Base-by-base conservation (phyloP, 2,113 vertebrate species). In the Spheniscus mendiculus region DNA sequence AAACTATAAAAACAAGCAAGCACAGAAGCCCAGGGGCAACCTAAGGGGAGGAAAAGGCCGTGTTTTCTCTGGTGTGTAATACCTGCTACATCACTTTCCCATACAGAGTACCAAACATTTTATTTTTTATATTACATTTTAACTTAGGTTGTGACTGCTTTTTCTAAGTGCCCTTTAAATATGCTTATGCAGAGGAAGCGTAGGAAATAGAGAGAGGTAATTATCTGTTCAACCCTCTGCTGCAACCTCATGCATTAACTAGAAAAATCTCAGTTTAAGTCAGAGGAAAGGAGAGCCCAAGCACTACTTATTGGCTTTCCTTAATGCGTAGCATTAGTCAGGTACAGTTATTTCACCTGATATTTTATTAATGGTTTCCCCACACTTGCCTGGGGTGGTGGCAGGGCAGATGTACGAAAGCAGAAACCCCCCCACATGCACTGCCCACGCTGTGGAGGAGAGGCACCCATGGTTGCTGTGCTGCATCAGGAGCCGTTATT, bases 131-230 rank as follows among this genome's bases (percentile, higher is more conserved):
- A 23, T 58, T 83, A 21, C 15, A 15, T 82, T 95, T 79, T 74
- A 49, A 93, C 74, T 93, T 90, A 85, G 42, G 18, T 66, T 91
- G 38, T 66, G 52, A 62, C 58, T 47, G 38, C 36, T 83, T 96
- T 90, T 67, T 74, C n/a, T 69, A 86, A 65, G 36, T 69, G 79
- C 12, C 69, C 47, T 94, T 94, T 94, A 91, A 96, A 91, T 86
- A 88, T 52, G 59, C 50, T 92, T 76, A 55, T 65, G 96, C 82
- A 93, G 93, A 72, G 76, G 89, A 97, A 95, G 44, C 53, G 30
- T 26, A 56, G 38, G 65, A 78, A 90, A 71, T 3, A 81, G 56
- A 65, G 62, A 91, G 44, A 83, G 5, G 6, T 93, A 91, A 85
- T 94, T 96, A 83, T 47, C n/a, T 86, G 65, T 87, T 96, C 79